Conservation (phyloP, 2,113 vertebrate genomes). For the Hippocampus comes region DNA sequence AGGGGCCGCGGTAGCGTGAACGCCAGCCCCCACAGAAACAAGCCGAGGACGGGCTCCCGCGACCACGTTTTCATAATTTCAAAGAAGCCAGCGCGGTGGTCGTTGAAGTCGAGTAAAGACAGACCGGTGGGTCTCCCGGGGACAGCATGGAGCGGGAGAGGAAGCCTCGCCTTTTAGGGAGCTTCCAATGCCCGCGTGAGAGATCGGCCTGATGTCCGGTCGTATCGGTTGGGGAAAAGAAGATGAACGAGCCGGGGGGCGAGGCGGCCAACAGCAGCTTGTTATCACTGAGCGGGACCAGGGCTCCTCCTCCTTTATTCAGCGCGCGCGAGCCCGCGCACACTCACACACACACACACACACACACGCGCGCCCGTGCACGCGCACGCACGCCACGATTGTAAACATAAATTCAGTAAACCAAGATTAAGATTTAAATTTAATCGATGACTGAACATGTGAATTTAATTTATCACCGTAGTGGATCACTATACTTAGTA, state of each 20-base stretch:
- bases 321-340: neutral
- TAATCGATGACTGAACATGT: neutral
- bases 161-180: slow-evolving; percentile 5
- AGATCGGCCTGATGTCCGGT: slow-evolving; percentile 43
- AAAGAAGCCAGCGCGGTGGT: slow-evolving; percentile 37
- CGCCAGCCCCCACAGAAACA: slow-evolving; percentile 60
- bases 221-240: slow-evolving; percentile 58
- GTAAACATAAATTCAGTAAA: neutral
- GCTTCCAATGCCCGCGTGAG: slow-evolving; percentile 32
- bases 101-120: slow-evolving; percentile 46
- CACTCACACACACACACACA: neutral
- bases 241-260: slow-evolving; percentile 43
- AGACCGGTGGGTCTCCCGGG: slow-evolving; percentile 49
- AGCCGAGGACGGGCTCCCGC: slow-evolving; percentile 50
- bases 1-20: slow-evolving; percentile 57
- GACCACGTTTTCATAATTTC: slow-evolving; percentile 72
- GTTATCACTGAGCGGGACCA: slow-evolving; percentile 58
- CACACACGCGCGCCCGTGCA: neutral
- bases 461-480: too few relatives aligned
- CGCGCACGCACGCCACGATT: neutral
- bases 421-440: neutral
- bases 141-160: slow-evolving; percentile 65
- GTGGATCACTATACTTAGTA: too few relatives aligned
- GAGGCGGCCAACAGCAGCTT: slow-evolving; percentile 36
- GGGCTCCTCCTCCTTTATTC: slow-evolving; percentile 63